phyloP scores from a whole-genome alignment of 53 echinoderm and acorn worm genomes.

The Apostichopus leukothele region DNA sequence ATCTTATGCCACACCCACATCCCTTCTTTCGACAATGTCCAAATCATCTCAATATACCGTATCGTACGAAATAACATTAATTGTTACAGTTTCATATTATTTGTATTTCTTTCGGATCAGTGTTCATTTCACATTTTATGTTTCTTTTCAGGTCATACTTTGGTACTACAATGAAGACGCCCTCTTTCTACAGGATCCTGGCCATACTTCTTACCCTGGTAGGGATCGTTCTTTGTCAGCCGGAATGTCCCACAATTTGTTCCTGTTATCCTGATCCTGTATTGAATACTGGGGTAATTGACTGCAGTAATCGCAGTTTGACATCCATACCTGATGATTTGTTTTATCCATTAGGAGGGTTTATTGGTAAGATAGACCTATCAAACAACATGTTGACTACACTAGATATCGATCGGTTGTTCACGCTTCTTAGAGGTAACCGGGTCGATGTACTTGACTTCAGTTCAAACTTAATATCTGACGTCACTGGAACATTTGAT shows the following conservation, averaged over 20 bases:
- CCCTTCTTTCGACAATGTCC: too few relatives aligned
- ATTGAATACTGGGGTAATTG: background rate
- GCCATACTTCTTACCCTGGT: background rate
- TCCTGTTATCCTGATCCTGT: background rate
- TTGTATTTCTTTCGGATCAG: too few relatives aligned
- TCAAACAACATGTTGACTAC: constrained; percentile 6
- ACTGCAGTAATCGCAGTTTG: constrained; percentile 22
- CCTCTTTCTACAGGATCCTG: background rate
- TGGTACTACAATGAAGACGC: too few relatives aligned
- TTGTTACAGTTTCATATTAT: too few relatives aligned
- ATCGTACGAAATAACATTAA: too few relatives aligned
- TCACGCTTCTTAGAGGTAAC: background rate
- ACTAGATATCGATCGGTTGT: constrained; percentile 9
- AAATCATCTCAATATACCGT: too few relatives aligned
- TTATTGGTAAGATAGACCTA: background rate
- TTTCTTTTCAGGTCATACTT: too few relatives aligned
- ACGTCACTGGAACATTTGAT: constrained; percentile 4
- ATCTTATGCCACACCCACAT: too few relatives aligned
- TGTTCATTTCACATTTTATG: too few relatives aligned
- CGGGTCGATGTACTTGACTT: constrained; percentile 5
- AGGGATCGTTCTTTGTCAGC: background rate
- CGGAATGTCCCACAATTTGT: background rate
- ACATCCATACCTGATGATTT: background rate
- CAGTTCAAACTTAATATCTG: constrained; percentile 10
- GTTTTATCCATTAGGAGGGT: background rate